Conservation (phyloP, 2,888 invertebrate genomes). For the Strigamia maritima region DNA sequence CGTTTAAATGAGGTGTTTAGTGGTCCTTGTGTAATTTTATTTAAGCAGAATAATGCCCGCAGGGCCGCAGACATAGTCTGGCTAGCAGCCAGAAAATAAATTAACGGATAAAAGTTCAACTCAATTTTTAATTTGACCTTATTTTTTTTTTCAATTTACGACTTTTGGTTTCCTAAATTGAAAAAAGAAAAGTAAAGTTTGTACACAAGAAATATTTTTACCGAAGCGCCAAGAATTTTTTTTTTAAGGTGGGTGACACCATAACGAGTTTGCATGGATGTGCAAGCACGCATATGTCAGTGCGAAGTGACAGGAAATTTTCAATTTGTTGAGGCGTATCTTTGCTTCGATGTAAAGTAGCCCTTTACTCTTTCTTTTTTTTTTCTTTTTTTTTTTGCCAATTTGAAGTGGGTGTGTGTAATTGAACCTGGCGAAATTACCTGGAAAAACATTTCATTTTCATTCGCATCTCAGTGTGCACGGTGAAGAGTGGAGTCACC, state of each 20-base stretch:
- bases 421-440: constrained; percentile 4
- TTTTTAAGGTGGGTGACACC: too few species aligned
- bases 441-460: constrained; percentile 1
- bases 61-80: not conserved
- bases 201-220: too few species aligned
- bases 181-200: not conserved
- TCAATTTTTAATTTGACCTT: not conserved
- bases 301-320: too few species aligned
- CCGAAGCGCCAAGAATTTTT: too few species aligned
- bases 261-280: too few species aligned
- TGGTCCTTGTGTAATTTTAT: constrained; percentile 4
- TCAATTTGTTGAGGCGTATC: too few species aligned
- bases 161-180: not conserved
- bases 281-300: too few species aligned
- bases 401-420: not conserved
- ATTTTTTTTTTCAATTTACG: not conserved
- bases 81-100: not conserved
- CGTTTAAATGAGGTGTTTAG: not conserved
- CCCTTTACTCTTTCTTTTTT: not conserved
- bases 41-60: constrained; percentile 4
- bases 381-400: not conserved
- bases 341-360: too few species aligned
- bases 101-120: not conserved
- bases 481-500: not conserved
- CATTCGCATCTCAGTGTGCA: not conserved